phyloP scores from a whole-genome alignment of 1,140 invertebrate genomes.

The Spodoptera frugiperda region DNA sequence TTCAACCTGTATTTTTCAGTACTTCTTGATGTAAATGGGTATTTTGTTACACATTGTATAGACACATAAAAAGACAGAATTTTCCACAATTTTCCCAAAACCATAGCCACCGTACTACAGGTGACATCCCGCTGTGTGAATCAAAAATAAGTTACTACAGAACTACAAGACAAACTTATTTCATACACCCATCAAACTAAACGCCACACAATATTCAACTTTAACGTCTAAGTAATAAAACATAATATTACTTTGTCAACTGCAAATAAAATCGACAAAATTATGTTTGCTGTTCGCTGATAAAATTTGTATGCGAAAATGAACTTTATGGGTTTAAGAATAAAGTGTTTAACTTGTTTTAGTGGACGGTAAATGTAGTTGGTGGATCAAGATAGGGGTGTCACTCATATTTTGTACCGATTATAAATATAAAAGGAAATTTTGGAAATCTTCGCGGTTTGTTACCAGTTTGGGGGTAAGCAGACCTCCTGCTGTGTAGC shows the following conservation, averaged over 20 bases:
- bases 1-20: no score
- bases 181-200: conserved; percentile 1
- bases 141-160: conserved; percentile 21
- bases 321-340: not conserved
- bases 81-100: not conserved
- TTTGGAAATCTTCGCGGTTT: conserved; percentile 15
- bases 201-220: not conserved
- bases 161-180: conserved; percentile 5
- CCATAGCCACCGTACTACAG: not conserved
- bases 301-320: not conserved
- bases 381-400: conserved; percentile 7
- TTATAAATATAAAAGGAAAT: conserved; percentile 6
- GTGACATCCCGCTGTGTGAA: conserved; percentile 17
- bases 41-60: no score
- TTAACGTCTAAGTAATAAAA: not conserved
- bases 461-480: not conserved
- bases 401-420: conserved; percentile 19
- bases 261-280: not conserved
- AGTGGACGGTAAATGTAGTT: not conserved
- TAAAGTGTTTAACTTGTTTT: not conserved
- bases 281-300: not conserved
- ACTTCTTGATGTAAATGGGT: no score
- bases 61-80: no score
- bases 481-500: not conserved
- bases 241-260: not conserved